Conservation (phyloP, 2,113 vertebrate species). For the Salminus brasiliensis region DNA sequence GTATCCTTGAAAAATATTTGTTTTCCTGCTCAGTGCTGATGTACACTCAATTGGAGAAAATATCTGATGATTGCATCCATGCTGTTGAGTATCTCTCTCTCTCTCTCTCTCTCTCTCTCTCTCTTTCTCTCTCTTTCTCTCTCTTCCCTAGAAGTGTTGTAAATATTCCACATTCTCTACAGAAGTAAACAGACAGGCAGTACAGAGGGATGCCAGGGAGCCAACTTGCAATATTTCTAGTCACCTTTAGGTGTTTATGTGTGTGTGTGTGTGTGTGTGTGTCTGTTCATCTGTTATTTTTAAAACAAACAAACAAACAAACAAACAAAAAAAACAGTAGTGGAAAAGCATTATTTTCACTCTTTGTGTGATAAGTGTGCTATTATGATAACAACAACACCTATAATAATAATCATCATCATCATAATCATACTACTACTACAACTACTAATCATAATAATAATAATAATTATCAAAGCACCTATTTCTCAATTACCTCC, state of each 20-base stretch:
- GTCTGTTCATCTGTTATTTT: background rate
- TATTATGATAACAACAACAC: too few relatives aligned
- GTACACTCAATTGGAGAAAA: background rate
- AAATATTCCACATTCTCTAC: background rate
- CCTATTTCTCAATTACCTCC: too few relatives aligned
- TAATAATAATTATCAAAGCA: too few relatives aligned
- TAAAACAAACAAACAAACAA: too few relatives aligned
- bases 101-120: background rate
- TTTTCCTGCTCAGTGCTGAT: background rate
- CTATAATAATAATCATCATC: too few relatives aligned
- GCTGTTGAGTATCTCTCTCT: background rate
- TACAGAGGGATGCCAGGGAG: background rate
- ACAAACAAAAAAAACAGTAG: too few relatives aligned
- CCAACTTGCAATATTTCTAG: conserved; percentile 4
- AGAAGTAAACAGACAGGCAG: background rate
- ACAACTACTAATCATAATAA: too few relatives aligned
- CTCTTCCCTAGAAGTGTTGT: too few relatives aligned
- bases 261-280: background rate
- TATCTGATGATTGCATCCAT: background rate
- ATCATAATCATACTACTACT: too few relatives aligned
- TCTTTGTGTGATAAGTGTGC: too few relatives aligned
- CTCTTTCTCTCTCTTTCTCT: too few relatives aligned
- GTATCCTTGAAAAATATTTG: background rate
- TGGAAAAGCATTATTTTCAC: too few relatives aligned
- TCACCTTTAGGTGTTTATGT: background rate